Evolutionary conservation across 2,113 vertebrate species (phyloP), one percentile per base, ranked within the genome.

Genomic region (Acinonyx jubatus): DNA sequence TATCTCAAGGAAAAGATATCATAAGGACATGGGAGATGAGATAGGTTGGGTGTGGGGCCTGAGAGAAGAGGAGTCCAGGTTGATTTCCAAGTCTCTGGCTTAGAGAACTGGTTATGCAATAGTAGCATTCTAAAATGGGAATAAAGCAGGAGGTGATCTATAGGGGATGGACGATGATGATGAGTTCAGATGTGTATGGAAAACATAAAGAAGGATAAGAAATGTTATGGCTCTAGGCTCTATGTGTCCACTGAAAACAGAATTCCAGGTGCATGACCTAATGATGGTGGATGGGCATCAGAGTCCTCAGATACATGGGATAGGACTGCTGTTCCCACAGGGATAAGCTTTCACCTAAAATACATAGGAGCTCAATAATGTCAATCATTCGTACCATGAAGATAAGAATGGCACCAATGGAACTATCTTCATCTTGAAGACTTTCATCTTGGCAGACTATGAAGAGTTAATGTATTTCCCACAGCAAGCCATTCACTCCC

Each of bases 391-490:
- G 88, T 90, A 33, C 57, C 41, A 33, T 13, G 13, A 52, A 92
- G 52, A 48, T 66, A 90, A 66, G 36, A 92, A 95, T 76, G 88
- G 10, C 57, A 71, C 57, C 48, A 52, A 33, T n/a, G n/a, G 45
- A 52, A 45, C 80, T 90, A 25, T 92, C 66, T 78, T 95, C 52
- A 71, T 31, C 91, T 36, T 48, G 12, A 82, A 96, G 18, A 6
- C 36, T 52, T 91, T 90, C 36, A 83, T n/a, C 31, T 71, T 76
- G 41, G 19, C 29, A 80, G 45, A 66, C 76, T 71, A n/a, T 93
- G 85, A 68, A 76, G 76, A 89, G 45, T 96, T 85, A 85, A 86
- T 66, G 38, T 65, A 78, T 61, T 92, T 97, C 69, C 31, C 68
- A 93, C 10, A 88, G 76, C 57, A 84, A 92, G 36, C 38, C 68